Percentiles rank a stretch among this genome's conserved stretches.
phyloP scores from a whole-genome alignment of 2,113 vertebrate genomes.

The Proterorhinus semilunaris region DNA sequence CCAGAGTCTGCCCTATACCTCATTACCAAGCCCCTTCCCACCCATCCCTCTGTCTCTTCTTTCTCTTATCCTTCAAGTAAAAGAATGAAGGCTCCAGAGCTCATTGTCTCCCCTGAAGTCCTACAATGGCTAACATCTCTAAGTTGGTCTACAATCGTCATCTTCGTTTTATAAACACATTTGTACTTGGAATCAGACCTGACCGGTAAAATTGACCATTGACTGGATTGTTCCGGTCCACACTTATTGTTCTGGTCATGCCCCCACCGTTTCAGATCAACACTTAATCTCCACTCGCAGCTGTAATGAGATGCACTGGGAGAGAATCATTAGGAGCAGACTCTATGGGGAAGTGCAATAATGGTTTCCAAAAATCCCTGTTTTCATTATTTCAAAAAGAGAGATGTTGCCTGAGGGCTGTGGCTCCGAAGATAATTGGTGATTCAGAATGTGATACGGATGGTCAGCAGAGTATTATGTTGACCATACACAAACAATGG shows the following conservation, averaged over 20 bases:
- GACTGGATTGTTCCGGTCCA: background rate
- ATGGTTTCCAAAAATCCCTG: conserved; percentile 22
- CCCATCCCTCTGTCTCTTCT: too few relatives aligned
- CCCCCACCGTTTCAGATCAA: conserved; percentile 26
- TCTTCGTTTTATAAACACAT: too few relatives aligned
- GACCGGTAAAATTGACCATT: background rate
- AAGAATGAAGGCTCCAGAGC: too few relatives aligned
- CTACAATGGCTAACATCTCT: too few relatives aligned
- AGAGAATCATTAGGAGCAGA: conserved; percentile 39
- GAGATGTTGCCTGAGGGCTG: conserved; percentile 12
- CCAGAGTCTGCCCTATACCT: too few relatives aligned
- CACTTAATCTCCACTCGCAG: conserved; percentile 29
- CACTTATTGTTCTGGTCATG: conserved; percentile 1
- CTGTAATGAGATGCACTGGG: conserved; percentile 37
- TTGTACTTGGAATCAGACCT: background rate
- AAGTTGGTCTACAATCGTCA: too few relatives aligned
- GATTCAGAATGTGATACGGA: conserved; percentile 47
- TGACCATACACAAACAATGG: conserved; percentile 58
- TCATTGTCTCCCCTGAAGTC: too few relatives aligned
- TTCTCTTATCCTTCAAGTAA: too few relatives aligned
- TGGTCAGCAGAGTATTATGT: conserved; percentile 38
- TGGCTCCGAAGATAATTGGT: conserved; percentile 59
- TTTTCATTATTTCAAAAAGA: conserved; percentile 35
- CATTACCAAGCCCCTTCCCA: too few relatives aligned
- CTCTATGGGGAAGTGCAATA: conserved; percentile 9